phyloP scores from a whole-genome alignment of 2,888 invertebrate species.

The Sialis lutaria region DNA sequence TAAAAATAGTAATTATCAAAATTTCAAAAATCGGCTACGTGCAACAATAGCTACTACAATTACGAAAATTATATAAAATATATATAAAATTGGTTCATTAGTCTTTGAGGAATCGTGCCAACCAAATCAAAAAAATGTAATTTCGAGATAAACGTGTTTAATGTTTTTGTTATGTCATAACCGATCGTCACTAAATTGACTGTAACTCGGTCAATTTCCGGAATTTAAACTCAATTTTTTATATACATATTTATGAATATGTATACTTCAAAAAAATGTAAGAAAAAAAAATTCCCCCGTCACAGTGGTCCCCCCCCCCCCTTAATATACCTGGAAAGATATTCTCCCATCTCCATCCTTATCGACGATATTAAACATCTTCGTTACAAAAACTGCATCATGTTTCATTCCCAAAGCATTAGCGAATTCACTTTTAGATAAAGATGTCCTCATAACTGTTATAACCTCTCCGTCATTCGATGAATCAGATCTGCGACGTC shows the following conservation, averaged over 20 bases:
- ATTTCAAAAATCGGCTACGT: too few species aligned
- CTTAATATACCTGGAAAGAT: constrained; percentile 66
- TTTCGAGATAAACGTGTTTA: too few species aligned
- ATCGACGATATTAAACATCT: constrained; percentile 96
- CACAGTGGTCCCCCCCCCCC: too few species aligned
- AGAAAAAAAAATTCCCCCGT: too few species aligned
- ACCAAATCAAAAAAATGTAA: not conserved
- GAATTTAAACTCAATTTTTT: not conserved
- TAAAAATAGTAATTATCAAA: too few species aligned
- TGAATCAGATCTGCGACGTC: constrained; percentile 53
- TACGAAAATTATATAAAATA: too few species aligned
- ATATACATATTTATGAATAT: not conserved
- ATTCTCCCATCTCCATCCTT: constrained; percentile 87
- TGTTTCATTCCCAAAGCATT: constrained; percentile 90
- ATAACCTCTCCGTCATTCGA: constrained; percentile 67
- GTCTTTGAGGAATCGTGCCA: not conserved
- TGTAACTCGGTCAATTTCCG: too few species aligned
- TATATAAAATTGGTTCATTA: too few species aligned
- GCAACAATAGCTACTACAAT: too few species aligned
- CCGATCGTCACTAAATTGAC: too few species aligned
- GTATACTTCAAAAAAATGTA: not conserved
- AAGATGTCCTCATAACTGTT: constrained; percentile 82
- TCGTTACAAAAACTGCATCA: constrained; percentile 86
- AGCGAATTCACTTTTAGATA: constrained; percentile 85
- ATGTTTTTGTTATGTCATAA: too few species aligned